Conservation (phyloP, 2,113 vertebrate species). For the Odobenus rosmarus region DNA sequence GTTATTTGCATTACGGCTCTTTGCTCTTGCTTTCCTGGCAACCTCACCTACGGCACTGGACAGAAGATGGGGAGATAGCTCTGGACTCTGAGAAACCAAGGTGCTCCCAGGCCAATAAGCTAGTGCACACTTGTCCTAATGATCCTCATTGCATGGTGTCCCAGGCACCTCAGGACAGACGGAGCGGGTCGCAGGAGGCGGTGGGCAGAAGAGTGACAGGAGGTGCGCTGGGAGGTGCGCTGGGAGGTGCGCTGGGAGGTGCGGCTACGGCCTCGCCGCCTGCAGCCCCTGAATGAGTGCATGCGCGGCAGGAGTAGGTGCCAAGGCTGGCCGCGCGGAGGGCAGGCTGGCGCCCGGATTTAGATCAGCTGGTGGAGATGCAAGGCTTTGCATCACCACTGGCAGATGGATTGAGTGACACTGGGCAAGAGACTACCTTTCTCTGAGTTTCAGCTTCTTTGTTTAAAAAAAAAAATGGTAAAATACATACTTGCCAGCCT, state of each 20-base stretch:
- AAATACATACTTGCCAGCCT: neutral
- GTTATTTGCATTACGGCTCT: accelerated
- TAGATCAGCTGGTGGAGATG: accelerated
- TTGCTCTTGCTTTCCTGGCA: neutral
- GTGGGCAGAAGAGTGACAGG: neutral
- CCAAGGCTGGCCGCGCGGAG: accelerated
- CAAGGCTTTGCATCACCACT: accelerated
- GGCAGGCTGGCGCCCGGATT: neutral
- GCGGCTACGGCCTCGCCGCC: accelerated
- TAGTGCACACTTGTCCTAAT: neutral
- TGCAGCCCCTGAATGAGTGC: accelerated
- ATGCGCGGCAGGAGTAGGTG: accelerated
- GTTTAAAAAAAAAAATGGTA: neutral
- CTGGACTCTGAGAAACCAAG: neutral
- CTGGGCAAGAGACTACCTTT: neutral
- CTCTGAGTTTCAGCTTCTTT: neutral
- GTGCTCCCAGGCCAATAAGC: neutral
- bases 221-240: too few relatives aligned
- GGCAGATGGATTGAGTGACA: neutral
- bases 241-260: too few relatives aligned
- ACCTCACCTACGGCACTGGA: neutral
- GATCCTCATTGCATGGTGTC: accelerated
- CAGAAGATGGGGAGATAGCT: accelerated
- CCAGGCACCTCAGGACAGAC: too few relatives aligned
- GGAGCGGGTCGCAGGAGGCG: accelerated